Evolutionary conservation across 1,140 invertebrate species (phyloP), one percentile per base, ranked within the genome.

Genomic region (Bombus waltoni): DNA sequence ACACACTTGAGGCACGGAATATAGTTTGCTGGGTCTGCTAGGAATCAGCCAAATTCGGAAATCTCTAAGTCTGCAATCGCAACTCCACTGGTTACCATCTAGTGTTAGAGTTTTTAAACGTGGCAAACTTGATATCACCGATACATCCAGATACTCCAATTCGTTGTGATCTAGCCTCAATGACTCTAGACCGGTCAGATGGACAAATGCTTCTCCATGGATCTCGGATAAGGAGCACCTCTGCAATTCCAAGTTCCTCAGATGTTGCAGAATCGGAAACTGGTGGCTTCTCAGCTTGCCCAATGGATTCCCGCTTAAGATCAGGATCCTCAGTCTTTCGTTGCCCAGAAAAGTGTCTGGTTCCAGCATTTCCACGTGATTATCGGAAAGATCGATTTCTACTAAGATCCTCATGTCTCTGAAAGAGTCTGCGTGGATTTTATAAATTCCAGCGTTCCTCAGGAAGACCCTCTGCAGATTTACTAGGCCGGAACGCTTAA

Each of bases 1-100:
- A 91, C 97, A 98, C 3, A 94, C 94, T 62, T 97, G 94, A 3
- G 96, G 95, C n/a, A 96, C 96, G 5, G 97, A 96, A 73, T 97
- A 97, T 8, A 98, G 94, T 86, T 97, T 96, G 28, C 92, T 96
- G 80, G 96, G 97, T 35, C 96, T 82, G 5, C 93, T 91, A 0
- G 90, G 89, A 1, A 98, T 96, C 90, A 98, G 96, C 98, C 98
- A 98, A 80, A 96, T 96, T 42, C 98, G 96, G 87, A 99, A 98
- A 32, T 97, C 97, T 74, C 98, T 96, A 73, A 99, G 93, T 74
- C 97, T 96, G 94, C 98, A 99, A 92, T 99, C 98, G 94, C 98
- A 99, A 86, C 96, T 96, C 98, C 98, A 99, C 28, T 97, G 97
- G 93, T 99, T 99, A n/a, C 97, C 97, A 84, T 98, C 97, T 44